phyloP scores from a whole-genome alignment of 2,797 vertebrate species.

The Amblyraja radiata region DNA sequence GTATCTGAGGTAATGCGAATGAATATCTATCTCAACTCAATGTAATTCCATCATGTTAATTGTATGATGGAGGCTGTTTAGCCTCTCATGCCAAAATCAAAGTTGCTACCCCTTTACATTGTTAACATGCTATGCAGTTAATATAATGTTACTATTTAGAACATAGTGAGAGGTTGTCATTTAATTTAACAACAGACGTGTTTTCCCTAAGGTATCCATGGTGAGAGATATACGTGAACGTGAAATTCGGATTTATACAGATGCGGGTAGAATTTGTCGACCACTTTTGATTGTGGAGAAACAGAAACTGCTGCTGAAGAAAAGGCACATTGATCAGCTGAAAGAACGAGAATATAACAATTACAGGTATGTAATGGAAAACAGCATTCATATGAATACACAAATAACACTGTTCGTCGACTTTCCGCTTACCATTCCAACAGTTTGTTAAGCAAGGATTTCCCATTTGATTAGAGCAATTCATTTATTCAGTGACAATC shows the following conservation, averaged over 20 bases:
- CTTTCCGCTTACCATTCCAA: background rate
- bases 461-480: too few relatives aligned
- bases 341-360: conserved; percentile 98
- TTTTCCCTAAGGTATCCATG: conserved; percentile 81
- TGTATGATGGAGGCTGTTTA: background rate
- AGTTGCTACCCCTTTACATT: background rate
- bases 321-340: conserved; percentile 91
- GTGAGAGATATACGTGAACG: conserved; percentile 92
- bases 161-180: background rate
- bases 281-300: conserved; percentile 95
- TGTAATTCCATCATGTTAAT: background rate
- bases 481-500: background rate
- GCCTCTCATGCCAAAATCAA: background rate
- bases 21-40: background rate
- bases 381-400: background rate
- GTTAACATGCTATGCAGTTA: background rate
- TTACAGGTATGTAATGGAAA: conserved; percentile 69
- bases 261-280: conserved; percentile 89
- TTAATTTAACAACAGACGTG: background rate
- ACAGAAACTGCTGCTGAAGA: conserved; percentile 89
- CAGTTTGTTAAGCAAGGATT: too few relatives aligned
- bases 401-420: background rate
- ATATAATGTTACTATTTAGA: background rate
- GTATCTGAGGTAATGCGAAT: conserved; percentile 79
- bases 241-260: conserved; percentile 95